phyloP scores from a whole-genome alignment of 2,888 invertebrate genomes.

The Liodrosophila aerea region DNA sequence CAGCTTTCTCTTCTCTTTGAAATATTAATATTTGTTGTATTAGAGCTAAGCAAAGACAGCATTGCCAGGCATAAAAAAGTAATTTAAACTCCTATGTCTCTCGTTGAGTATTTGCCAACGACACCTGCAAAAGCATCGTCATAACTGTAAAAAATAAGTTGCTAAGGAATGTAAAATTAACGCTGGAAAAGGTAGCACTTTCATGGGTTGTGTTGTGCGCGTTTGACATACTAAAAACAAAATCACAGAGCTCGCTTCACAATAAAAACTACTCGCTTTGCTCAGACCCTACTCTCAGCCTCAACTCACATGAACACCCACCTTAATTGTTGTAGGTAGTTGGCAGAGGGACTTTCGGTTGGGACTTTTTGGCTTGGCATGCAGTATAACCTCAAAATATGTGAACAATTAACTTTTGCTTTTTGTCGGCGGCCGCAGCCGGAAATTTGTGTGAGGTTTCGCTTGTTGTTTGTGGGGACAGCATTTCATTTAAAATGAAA shows the following conservation, averaged over 20 bases:
- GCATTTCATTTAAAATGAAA: conserved; percentile 39
- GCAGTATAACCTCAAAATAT: conserved; percentile 50
- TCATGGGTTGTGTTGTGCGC: conserved; percentile 25
- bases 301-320: conserved; percentile 2
- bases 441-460: conserved; percentile 40
- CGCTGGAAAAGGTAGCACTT: conserved; percentile 15
- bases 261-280: not conserved
- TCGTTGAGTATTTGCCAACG: too few species aligned
- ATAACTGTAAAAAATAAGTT: conserved; percentile 2
- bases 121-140: too few species aligned
- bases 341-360: not conserved
- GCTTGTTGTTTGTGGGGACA: conserved; percentile 23
- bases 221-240: conserved; percentile 25
- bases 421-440: conserved; percentile 28
- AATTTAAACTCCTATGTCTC: too few species aligned
- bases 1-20: too few species aligned
- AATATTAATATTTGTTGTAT: too few species aligned
- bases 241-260: conserved; percentile 11
- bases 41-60: too few species aligned
- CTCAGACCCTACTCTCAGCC: not conserved
- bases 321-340: conserved; percentile 37
- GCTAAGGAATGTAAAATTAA: conserved; percentile 10
- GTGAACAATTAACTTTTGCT: conserved; percentile 58
- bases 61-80: too few species aligned
- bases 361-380: conserved; percentile 4